These are phyloP conservation scores for Bombyx huttoni DNA, from an alignment of 2,888 invertebrate genomes.

Conservation along the genomic window DNA sequence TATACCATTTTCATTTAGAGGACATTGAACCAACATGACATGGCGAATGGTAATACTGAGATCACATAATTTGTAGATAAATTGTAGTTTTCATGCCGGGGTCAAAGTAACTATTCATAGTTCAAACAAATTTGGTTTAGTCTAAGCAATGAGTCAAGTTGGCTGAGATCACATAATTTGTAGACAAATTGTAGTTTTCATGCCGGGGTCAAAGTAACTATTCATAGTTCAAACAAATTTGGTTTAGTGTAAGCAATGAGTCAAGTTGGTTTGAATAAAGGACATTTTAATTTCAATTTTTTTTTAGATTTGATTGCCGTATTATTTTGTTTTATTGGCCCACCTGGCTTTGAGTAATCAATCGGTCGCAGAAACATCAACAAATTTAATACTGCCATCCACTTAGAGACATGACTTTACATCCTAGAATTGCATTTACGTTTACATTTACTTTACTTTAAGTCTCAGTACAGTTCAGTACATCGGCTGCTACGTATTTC, in stretches of 20 bases:
- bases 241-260: background rate
- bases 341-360: too few relatives aligned
- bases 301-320: too few relatives aligned
- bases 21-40: constrained; percentile 16
- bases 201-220: background rate
- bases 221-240: background rate
- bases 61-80: background rate
- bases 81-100: background rate
- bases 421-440: too few relatives aligned
- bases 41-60: constrained; percentile 14
- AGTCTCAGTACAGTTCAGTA: too few relatives aligned
- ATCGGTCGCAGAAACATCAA: too few relatives aligned
- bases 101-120: background rate
- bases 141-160: too few relatives aligned
- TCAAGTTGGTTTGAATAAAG: background rate
- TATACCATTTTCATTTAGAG: constrained; percentile 16
- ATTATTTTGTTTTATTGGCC: too few relatives aligned
- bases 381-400: too few relatives aligned
- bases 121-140: background rate
- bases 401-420: too few relatives aligned
- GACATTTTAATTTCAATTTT: too few relatives aligned
- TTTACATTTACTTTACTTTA: too few relatives aligned
- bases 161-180: background rate
- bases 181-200: background rate
- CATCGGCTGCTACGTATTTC: too few relatives aligned